These are phyloP conservation scores for Plodia interpunctella DNA, from an alignment of 1,140 invertebrate genomes.

Conservation along the genomic window DNA sequence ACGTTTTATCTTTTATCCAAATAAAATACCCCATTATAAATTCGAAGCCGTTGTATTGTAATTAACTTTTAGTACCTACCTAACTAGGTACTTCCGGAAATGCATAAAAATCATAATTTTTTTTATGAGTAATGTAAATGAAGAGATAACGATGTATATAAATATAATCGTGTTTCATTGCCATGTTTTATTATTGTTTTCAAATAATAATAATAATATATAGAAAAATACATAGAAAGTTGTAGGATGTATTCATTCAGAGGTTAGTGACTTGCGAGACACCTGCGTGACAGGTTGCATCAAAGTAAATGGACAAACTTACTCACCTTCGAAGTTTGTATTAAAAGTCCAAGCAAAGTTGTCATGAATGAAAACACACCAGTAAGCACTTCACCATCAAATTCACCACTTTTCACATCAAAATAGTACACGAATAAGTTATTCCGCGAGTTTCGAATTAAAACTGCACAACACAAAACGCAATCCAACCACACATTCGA, in stretches of 20 bases:
- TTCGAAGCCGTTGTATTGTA: no score
- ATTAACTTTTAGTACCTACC: no score
- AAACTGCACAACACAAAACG: slow-evolving; percentile 27
- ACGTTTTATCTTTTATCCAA: no score
- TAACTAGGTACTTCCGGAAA: no score
- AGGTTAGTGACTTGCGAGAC: slow-evolving; percentile 69
- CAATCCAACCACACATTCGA: slow-evolving; percentile 35
- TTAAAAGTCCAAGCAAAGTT: slow-evolving; percentile 20
- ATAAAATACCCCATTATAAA: no score
- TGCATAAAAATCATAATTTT: no score
- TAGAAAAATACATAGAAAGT: slow-evolving; percentile 16
- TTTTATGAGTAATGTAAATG: no score
- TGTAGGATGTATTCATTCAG: slow-evolving; percentile 33
- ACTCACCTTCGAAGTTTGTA: slow-evolving; percentile 49
- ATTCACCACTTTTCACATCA: slow-evolving; percentile 42
- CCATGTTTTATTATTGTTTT: no score
- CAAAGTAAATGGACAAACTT: slow-evolving; percentile 52
- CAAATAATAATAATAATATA: no score
- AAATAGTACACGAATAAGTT: slow-evolving; percentile 54
- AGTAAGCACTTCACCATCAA: slow-evolving; percentile 41
- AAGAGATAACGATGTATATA: no score
- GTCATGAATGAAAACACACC: slow-evolving; percentile 30
- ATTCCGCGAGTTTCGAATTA: slow-evolving; percentile 51
- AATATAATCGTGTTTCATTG: no score
- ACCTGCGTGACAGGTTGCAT: slow-evolving; percentile 73